Conservation (phyloP, 2,888 invertebrate genomes). For the Brachynemurus nebulosus region DNA sequence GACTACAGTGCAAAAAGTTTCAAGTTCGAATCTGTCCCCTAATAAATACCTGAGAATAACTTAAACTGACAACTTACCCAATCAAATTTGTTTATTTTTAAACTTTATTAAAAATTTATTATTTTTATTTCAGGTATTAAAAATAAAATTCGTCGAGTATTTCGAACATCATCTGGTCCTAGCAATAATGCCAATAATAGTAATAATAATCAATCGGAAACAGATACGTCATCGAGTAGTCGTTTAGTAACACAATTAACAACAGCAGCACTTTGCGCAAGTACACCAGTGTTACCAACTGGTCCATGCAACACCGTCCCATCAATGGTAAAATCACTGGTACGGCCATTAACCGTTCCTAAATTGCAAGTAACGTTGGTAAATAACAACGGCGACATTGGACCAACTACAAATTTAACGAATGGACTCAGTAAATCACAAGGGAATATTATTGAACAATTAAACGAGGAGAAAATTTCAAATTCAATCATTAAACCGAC, state of each 20-base stretch:
- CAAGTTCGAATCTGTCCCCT: no score
- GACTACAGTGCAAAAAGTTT: no score
- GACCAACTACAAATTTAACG: conserved; percentile 14
- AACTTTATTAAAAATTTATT: conserved; percentile 17
- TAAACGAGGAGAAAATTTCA: background rate
- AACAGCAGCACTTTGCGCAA: conserved; percentile 44
- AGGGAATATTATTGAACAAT: conserved; percentile 8
- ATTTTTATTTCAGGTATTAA: conserved; percentile 33
- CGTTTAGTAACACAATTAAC: conserved; percentile 41
- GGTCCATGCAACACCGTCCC: conserved; percentile 30
- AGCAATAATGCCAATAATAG: conserved; percentile 11
- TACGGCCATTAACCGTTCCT: conserved; percentile 42
- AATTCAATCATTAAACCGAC: background rate
- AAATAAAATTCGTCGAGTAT: conserved; percentile 40
- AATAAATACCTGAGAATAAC: no score
- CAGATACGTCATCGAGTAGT: conserved; percentile 30
- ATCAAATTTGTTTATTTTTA: background rate
- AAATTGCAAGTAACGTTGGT: conserved; percentile 35
- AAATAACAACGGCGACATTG: conserved; percentile 26
- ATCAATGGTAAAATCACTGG: conserved; percentile 41
- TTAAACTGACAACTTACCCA: no score
- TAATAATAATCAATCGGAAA: conserved; percentile 12
- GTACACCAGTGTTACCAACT: conserved; percentile 42
- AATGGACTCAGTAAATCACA: conserved; percentile 16
- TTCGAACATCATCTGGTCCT: conserved; percentile 33